Percentiles rank a stretch among this genome's conserved stretches.
Evolutionary conservation across 2,888 invertebrate species (phyloP).

Genomic region (Chelonus formosanus): DNA sequence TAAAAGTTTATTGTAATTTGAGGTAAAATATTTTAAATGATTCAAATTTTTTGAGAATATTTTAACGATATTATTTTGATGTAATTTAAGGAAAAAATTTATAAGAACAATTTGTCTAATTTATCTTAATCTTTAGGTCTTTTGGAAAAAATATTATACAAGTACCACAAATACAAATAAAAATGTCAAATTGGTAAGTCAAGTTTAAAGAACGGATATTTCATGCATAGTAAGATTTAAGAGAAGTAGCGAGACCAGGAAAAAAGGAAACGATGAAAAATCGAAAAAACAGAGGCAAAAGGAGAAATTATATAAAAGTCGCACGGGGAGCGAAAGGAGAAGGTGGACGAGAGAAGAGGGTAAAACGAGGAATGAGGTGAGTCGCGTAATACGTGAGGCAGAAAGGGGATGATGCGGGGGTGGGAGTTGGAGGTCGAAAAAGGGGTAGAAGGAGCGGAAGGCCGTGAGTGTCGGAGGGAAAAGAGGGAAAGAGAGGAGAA

Average conservation of each 20-base stretch:
- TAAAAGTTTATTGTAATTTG: no score
- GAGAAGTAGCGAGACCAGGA: slow-evolving; percentile 45
- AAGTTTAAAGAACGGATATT: slow-evolving; percentile 3
- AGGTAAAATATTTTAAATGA: no score
- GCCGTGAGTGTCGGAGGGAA: slow-evolving; percentile 51
- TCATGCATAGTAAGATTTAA: neutral
- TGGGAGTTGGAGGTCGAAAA: slow-evolving; percentile 39
- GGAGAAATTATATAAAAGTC: slow-evolving; percentile 37
- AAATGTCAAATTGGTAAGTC: neutral
- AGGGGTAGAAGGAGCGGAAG: slow-evolving; percentile 40
- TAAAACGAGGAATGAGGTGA: slow-evolving; percentile 50
- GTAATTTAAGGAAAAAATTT: no score
- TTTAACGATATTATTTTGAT: no score
- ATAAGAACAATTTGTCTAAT: no score
- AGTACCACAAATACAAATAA: slow-evolving; percentile 55
- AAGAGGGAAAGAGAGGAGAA: slow-evolving; percentile 40
- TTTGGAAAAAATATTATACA: slow-evolving; percentile 32
- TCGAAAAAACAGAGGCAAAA: slow-evolving; percentile 29
- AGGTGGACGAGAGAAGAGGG: slow-evolving; percentile 40
- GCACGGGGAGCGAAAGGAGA: slow-evolving; percentile 35
- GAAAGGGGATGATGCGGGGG: slow-evolving; percentile 42
- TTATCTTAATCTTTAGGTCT: no score
- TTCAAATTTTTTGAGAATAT: no score
- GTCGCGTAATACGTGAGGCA: slow-evolving; percentile 45
- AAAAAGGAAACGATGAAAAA: slow-evolving; percentile 22